These are phyloP conservation scores for Lontra canadensis DNA, from an alignment of 2,113 vertebrate genomes.

Conservation along the genomic window DNA sequence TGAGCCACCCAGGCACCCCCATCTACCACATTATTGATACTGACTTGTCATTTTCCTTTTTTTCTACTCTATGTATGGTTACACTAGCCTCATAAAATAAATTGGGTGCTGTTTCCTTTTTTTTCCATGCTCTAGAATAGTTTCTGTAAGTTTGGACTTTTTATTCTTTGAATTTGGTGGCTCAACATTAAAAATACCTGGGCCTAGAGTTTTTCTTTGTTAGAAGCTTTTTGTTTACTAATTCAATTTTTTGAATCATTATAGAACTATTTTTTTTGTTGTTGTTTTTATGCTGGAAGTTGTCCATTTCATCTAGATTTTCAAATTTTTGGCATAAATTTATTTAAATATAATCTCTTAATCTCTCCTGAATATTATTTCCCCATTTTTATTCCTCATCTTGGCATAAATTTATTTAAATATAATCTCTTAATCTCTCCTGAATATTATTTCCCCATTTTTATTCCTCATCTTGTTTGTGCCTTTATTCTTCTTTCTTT, in stretches of 20 bases:
- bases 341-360: not conserved
- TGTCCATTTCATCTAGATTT: not conserved
- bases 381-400: not conserved
- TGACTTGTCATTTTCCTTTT: not conserved
- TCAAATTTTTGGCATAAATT: not conserved
- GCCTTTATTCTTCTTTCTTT: not conserved
- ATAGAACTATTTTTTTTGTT: not conserved
- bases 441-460: not conserved
- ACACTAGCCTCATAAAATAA: not conserved
- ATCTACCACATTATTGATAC: not conserved
- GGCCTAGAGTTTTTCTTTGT: slow-evolving; percentile 24
- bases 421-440: not conserved
- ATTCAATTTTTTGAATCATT: not conserved
- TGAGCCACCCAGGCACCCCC: no score
- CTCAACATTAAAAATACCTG: not conserved
- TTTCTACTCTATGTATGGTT: not conserved
- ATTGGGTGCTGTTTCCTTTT: not conserved
- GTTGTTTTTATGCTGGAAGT: not conserved
- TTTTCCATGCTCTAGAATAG: slow-evolving; percentile 9
- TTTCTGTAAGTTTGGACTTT: not conserved
- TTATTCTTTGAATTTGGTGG: not conserved
- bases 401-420: not conserved
- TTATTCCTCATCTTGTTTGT: not conserved
- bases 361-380: not conserved
- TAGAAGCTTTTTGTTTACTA: not conserved